Evolutionary conservation across 2,888 invertebrate species (phyloP), one percentile per base, ranked within the genome.

Genomic region (Urechis unicinctus): DNA sequence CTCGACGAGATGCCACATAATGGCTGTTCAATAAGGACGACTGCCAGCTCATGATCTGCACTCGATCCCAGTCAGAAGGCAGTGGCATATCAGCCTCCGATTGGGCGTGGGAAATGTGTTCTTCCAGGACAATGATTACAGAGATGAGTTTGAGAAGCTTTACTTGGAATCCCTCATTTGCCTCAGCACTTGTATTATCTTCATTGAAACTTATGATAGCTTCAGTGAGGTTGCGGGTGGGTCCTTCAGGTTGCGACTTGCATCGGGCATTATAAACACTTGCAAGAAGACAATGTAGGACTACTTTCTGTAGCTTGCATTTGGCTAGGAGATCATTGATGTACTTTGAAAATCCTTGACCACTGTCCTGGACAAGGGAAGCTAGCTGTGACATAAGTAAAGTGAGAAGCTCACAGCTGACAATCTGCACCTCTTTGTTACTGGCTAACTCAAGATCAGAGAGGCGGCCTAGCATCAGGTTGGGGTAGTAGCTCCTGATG

Each of bases 271-370:
- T 83, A 67, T 85, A 81, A 1, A 90, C 87, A 22, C 87, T 87
- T 2, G 89, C 87, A 50, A 89, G 82, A 24, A 90, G 80, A 71
- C 88, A 88, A 73, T 90, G 89, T 50, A 91, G 81, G 48, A 89
- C 82, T 26, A 88, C 86, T 73, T 90, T 90, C 76, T 91, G 91
- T 49, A 91, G 82, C 77, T 90, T 90, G 69, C 88, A 88, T 61
- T 88, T 85, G 3, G 63, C 61, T 69, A 90, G 79, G 64, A 80
- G 78, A 75, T 89, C 88, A 17, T 85, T 85, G 60, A 88, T 85
- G 72, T 88, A 91, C 66, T 85, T 86, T 13, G 88, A 85, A 70
- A 89, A 84, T 1, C 87, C 86, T 70, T 85, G 86, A 0, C 87
- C 87, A 74, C 87, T 88, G 65, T 87, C 87, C 60, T 85, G 84